Conservation (phyloP, 2,113 vertebrate genomes). For the Crotalus viridis region DNA sequence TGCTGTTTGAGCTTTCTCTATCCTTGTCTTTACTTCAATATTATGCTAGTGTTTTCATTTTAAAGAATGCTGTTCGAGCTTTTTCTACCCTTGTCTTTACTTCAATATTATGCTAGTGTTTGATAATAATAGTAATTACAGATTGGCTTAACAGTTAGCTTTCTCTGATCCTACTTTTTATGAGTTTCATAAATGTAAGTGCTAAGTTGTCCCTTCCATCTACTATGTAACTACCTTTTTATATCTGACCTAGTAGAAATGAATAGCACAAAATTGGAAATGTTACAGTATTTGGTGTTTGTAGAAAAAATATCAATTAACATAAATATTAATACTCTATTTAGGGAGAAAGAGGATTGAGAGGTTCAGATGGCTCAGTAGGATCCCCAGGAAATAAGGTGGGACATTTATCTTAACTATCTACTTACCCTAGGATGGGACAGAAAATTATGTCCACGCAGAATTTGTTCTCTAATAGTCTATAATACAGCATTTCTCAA, state of each 20-base stretch:
- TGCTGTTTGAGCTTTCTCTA: no score
- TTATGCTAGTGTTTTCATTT: no score
- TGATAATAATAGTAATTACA: background rate
- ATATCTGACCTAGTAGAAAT: background rate
- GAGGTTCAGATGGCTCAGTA: conserved; percentile 37
- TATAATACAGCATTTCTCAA: background rate
- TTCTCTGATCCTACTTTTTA: background rate
- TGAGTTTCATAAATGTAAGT: background rate
- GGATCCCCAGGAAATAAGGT: conserved; percentile 48
- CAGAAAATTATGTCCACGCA: background rate
- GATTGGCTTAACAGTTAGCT: background rate
- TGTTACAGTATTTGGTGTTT: background rate
- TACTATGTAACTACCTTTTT: background rate
- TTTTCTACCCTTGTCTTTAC: no score
- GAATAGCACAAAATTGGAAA: background rate
- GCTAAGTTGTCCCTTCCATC: background rate
- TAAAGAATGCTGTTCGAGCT: no score
- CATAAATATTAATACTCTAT: background rate
- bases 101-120: background rate
- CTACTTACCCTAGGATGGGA: background rate
- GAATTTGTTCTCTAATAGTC: background rate
- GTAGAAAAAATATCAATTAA: background rate
- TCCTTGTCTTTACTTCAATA: no score
- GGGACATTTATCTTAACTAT: conserved; percentile 26
- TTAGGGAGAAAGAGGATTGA: conserved; percentile 56